These are phyloP conservation scores for Amphiprion clarkii DNA, from an alignment of 2,797 vertebrate species.

Conservation along the genomic window DNA sequence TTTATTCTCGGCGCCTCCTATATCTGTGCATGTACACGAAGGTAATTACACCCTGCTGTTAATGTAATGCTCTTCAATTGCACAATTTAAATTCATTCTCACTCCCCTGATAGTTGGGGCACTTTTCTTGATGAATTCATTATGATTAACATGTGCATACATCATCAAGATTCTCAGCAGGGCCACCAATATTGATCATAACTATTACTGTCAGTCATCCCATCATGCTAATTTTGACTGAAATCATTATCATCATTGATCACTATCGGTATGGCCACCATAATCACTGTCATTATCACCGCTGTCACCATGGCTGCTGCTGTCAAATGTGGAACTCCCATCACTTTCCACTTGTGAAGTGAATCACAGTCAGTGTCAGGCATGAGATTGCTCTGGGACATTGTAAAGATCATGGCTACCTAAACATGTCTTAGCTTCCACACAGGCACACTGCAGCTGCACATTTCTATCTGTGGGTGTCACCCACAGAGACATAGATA, in stretches of 20 bases:
- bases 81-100: conserved; percentile 49
- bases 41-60: conserved; percentile 57
- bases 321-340: conserved; percentile 37
- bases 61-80: conserved; percentile 47
- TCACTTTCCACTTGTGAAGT: conserved; percentile 64
- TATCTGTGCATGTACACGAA: conserved; percentile 33
- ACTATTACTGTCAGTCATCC: conserved; percentile 12
- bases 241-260: conserved; percentile 50
- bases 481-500: conserved; percentile 78
- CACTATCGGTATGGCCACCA: conserved; percentile 21
- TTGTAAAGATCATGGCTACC: conserved; percentile 71
- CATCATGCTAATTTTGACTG: conserved; percentile 16
- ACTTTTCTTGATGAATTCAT: conserved; percentile 44
- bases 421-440: conserved; percentile 64
- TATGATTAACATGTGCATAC: conserved; percentile 24
- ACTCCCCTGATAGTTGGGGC: conserved; percentile 14
- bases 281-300: conserved; percentile 33
- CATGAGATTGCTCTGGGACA: conserved; percentile 69
- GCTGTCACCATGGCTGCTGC: conserved; percentile 20
- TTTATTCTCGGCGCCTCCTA: conserved; percentile 28
- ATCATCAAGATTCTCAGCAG: neutral
- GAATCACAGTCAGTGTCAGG: conserved; percentile 63
- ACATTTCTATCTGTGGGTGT: conserved; percentile 78
- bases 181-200: conserved; percentile 21
- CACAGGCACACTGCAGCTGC: conserved; percentile 58